Evolutionary conservation across 2,797 vertebrate species (phyloP).

Genomic region (Melanotaenia trifasciata): DNA sequence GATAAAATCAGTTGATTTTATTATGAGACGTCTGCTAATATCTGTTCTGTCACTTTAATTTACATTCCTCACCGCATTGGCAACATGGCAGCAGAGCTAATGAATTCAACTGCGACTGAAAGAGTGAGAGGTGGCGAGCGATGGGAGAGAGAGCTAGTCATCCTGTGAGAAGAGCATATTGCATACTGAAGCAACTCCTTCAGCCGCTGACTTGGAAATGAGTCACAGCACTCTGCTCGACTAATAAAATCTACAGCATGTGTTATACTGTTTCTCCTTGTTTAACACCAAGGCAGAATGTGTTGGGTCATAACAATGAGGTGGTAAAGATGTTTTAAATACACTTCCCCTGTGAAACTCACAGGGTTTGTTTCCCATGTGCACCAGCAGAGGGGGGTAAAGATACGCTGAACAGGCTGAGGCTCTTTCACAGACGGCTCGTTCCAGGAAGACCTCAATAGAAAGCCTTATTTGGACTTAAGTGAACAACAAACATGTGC

Average conservation of each 20-base stretch:
- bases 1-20: conserved; percentile 56
- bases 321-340: conserved; percentile 72
- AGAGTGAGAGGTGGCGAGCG: conserved; percentile 46
- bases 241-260: conserved; percentile 73
- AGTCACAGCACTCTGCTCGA: conserved; percentile 63
- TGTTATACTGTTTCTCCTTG: conserved; percentile 72
- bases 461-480: conserved; percentile 47
- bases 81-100: conserved; percentile 65
- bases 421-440: conserved; percentile 27
- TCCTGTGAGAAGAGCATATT: conserved; percentile 52
- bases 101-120: conserved; percentile 67
- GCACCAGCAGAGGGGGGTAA: conserved; percentile 80
- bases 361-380: conserved; percentile 12
- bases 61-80: conserved; percentile 45
- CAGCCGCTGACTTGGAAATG: conserved; percentile 70
- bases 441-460: conserved; percentile 31
- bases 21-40: conserved; percentile 58
- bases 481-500: conserved; percentile 51
- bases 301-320: conserved; percentile 76
- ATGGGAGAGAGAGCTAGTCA: conserved; percentile 29
- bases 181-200: conserved; percentile 64
- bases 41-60: conserved; percentile 60
- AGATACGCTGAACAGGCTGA: conserved; percentile 56
- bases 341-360: conserved; percentile 35
- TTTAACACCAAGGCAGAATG: conserved; percentile 73